Conservation (phyloP, 2,888 invertebrate species). For the Dascillus cervinus region DNA sequence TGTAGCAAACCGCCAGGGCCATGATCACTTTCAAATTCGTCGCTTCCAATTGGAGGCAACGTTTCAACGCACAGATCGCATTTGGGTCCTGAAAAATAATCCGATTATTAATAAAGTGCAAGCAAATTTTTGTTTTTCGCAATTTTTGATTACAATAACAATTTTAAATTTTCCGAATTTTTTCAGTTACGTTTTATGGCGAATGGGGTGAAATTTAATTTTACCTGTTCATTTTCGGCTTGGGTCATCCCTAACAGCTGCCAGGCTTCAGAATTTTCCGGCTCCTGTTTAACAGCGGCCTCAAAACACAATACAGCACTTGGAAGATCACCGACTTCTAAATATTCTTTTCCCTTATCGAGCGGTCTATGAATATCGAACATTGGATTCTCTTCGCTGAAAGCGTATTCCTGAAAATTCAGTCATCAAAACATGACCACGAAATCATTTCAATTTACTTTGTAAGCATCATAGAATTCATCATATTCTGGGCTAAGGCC, state of each 20-base stretch:
- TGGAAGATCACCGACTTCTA: slow-evolving; percentile 84
- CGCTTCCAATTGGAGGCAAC: slow-evolving; percentile 73
- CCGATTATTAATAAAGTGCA: slow-evolving; percentile 2
- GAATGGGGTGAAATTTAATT: no score
- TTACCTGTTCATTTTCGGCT: slow-evolving; percentile 93
- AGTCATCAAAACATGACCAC: not conserved
- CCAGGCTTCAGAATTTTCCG: slow-evolving; percentile 78
- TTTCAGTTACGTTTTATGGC: no score
- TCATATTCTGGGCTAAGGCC: slow-evolving; percentile 61
- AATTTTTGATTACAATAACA: no score
- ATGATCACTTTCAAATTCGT: slow-evolving; percentile 77
- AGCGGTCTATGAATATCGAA: slow-evolving; percentile 68
- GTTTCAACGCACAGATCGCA: slow-evolving; percentile 86
- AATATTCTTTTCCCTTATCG: slow-evolving; percentile 74
- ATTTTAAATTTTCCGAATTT: no score
- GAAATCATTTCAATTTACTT: slow-evolving; percentile 32
- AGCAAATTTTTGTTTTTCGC: slow-evolving; percentile 2
- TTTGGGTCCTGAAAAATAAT: slow-evolving; percentile 61
- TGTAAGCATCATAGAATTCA: slow-evolving; percentile 55
- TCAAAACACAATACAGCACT: slow-evolving; percentile 96
- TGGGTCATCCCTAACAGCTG: slow-evolving; percentile 82
- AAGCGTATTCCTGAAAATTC: slow-evolving; percentile 58
- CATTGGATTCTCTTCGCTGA: slow-evolving; percentile 83
- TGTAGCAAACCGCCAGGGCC: slow-evolving; percentile 87
- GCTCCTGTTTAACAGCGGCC: slow-evolving; percentile 80